Conservation (phyloP, 2,888 invertebrate genomes). For the Orchesellides sinensis region DNA sequence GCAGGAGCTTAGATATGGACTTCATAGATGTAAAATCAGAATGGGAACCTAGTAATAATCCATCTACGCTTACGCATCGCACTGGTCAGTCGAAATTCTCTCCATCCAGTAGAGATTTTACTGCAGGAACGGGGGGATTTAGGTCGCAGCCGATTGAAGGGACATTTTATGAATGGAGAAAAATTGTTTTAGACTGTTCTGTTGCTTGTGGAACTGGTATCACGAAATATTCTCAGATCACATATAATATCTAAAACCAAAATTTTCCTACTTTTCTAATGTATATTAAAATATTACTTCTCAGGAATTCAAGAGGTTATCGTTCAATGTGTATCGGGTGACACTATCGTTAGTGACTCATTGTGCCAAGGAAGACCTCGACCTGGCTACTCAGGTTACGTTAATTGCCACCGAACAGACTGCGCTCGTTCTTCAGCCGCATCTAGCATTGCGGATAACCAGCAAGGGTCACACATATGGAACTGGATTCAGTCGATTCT, state of each 20-base stretch:
- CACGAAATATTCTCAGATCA: background rate
- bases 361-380: constrained; percentile 66
- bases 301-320: constrained; percentile 72
- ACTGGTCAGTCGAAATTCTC: too few relatives aligned
- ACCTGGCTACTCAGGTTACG: constrained; percentile 71
- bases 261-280: background rate
- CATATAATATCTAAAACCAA: background rate
- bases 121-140: background rate
- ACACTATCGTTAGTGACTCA: constrained; percentile 69
- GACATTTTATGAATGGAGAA: constrained; percentile 74
- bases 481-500: constrained; percentile 71
- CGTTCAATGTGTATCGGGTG: constrained; percentile 73
- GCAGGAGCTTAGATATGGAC: constrained; percentile 59
- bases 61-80: constrained; percentile 15
- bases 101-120: background rate
- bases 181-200: constrained; percentile 73
- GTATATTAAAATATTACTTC: constrained; percentile 19
- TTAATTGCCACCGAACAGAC: constrained; percentile 58
- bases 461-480: constrained; percentile 64
- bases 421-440: constrained; percentile 47
- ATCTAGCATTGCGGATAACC: background rate
- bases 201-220: constrained; percentile 73
- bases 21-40: constrained; percentile 53
- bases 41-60: constrained; percentile 1
- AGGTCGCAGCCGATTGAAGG: constrained; percentile 70